Evolutionary conservation across 2,797 vertebrate genomes (phyloP), one percentile per base, ranked within the genome.

Genomic region (Bradypodion pumilum): DNA sequence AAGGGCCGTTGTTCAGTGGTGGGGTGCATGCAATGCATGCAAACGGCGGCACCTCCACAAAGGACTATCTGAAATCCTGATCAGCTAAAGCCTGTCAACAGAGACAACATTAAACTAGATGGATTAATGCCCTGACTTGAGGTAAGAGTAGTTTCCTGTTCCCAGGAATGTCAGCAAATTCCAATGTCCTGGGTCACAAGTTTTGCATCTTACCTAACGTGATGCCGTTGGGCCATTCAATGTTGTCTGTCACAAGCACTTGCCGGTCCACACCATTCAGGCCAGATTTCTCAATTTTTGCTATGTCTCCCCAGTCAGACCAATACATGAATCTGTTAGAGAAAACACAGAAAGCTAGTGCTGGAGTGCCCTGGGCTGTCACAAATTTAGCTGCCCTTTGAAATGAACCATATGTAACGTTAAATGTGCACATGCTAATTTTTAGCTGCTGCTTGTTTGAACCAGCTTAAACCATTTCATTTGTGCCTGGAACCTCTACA

Each of bases 171-270:
- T 42, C 1, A 42, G 75, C 77, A 77, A 63, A 56, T 72, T 35
- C 2, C 1, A 63, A 19, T 59, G 15, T 63, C 15, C 0, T 46
- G 69, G n/a, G 46, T 74, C 37, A 72, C 15, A 70, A 37, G 35
- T 65, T 65, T 37, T 59, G 15, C 16, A 74, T 76, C 96, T 97
- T 96, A 99, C 99, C 99, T 13, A 99, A 95, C 0, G 98, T 97
- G 93, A 99, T 99, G 88, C 99, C 99, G 2, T 99, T 99, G 83
- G 99, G 99, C 98, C 99, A 99, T 92, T 99, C 99, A 0, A 99
- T 99, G 89, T 97, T 96, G 86, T 99, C 97, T 0, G 96, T 97
- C 85, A 99, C 98, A 91, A 99, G 95, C 84, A 98, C 95, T 83
- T 96, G 98, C 35, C 98, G 96, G 88, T 98, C 97, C 79, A 96